Percentiles rank a stretch among this genome's conserved stretches.
phyloP scores from a whole-genome alignment of 2,797 vertebrate genomes.

The Myiotriccus ornatus region DNA sequence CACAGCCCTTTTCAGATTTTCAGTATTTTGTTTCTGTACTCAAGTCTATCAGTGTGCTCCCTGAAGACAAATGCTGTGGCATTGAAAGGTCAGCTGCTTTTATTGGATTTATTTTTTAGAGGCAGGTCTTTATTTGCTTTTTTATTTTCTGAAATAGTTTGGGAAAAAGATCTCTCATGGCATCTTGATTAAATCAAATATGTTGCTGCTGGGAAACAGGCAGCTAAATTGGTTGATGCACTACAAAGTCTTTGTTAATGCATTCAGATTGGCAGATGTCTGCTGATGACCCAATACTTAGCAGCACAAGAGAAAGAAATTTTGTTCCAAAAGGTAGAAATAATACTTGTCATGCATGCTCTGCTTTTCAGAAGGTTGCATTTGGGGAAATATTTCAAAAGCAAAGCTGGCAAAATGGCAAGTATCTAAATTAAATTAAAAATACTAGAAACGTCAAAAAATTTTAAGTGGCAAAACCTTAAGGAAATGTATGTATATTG shows the following conservation, averaged over 20 bases:
- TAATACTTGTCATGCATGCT: neutral
- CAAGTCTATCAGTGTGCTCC: neutral
- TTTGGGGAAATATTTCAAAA: neutral
- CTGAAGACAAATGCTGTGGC: neutral
- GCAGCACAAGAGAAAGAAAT: neutral
- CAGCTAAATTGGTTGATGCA: neutral
- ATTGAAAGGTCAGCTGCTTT: neutral
- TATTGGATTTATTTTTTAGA: neutral
- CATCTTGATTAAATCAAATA: neutral
- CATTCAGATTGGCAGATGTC: neutral
- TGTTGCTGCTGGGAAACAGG: neutral
- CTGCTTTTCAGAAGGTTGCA: neutral
- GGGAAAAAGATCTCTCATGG: neutral
- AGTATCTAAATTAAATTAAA: neutral
- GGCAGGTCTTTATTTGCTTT: neutral
- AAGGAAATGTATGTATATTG: neutral
- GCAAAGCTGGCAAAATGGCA: neutral
- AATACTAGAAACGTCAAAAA: neutral
- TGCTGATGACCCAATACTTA: neutral
- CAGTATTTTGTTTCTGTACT: neutral
- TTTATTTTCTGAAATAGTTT: neutral
- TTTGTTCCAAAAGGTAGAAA: neutral
- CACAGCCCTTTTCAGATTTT: neutral
- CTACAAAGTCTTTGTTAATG: neutral
- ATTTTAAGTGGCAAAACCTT: neutral